These are phyloP conservation scores for Sepiola atlantica DNA, from an alignment of 2,888 invertebrate species.

Conservation along the genomic window DNA sequence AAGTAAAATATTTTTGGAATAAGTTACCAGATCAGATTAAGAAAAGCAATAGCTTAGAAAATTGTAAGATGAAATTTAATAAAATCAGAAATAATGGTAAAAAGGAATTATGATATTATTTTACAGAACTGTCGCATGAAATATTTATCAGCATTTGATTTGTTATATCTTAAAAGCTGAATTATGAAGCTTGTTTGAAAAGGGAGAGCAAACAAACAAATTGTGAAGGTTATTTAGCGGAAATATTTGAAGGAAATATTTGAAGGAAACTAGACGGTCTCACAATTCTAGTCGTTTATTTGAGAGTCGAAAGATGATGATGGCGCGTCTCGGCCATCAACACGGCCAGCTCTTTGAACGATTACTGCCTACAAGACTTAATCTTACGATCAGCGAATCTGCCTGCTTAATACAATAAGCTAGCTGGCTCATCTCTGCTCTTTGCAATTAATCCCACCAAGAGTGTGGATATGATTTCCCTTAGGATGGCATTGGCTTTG, in stretches of 20 bases:
- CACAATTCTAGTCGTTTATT: not conserved
- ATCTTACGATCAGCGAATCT: conserved; percentile 32
- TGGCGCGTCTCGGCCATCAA: not conserved
- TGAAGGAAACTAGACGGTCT: not conserved
- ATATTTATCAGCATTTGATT: no score
- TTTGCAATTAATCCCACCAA: conserved; percentile 13
- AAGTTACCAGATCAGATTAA: no score
- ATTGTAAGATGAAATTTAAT: no score
- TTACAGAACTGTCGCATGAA: no score
- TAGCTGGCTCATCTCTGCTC: conserved; percentile 20
- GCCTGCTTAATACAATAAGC: conserved; percentile 21
- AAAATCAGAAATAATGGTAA: no score
- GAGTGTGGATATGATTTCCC: conserved; percentile 32
- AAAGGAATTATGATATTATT: no score
- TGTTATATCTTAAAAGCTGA: no score
- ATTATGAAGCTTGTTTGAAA: no score
- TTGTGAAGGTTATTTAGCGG: not conserved
- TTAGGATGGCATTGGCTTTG: conserved; percentile 32
- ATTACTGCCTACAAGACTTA: conserved; percentile 10
- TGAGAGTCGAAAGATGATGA: not conserved
- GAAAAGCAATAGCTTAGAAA: no score
- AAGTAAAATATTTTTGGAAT: no score
- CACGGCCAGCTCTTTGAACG: conserved; percentile 32
- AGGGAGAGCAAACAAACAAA: not conserved
- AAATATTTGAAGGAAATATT: not conserved